Percentiles rank a stretch among this genome's conserved stretches.
These are phyloP conservation scores for Ephestia elutella DNA, from an alignment of 1,140 invertebrate species.

Conservation along the genomic window DNA sequence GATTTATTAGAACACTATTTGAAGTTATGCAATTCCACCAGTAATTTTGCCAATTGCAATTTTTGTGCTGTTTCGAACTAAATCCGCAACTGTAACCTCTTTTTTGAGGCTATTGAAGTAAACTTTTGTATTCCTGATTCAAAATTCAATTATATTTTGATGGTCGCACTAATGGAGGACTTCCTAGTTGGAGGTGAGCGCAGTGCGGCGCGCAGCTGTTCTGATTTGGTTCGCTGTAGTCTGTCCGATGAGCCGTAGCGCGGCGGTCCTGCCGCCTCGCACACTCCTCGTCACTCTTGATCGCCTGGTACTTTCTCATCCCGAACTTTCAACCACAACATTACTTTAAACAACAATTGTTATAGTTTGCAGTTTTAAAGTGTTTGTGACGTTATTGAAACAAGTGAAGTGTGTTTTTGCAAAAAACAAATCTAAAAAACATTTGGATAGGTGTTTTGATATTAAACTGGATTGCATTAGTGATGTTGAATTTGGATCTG, in stretches of 20 bases:
- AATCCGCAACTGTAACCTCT: neutral
- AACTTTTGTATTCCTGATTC: neutral
- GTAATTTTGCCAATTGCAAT: neutral
- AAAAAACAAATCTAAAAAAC: neutral
- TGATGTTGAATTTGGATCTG: slow-evolving; percentile 38
- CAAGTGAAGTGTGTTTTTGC: slow-evolving; percentile 4
- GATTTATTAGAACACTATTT: neutral
- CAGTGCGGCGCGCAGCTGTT: slow-evolving; percentile 24
- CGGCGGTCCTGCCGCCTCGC: slow-evolving; percentile 64
- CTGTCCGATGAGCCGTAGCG: slow-evolving; percentile 68
- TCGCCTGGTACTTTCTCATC: slow-evolving; percentile 31
- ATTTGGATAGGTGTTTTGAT: slow-evolving; percentile 9
- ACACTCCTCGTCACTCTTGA: slow-evolving; percentile 31
- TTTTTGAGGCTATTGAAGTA: neutral
- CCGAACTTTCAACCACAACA: slow-evolving; percentile 10
- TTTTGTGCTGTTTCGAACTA: neutral
- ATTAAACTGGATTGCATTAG: neutral
- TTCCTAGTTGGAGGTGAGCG: slow-evolving; percentile 42
- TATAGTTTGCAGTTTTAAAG: neutral
- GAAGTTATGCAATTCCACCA: neutral
- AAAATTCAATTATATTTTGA: slow-evolving; percentile 8
- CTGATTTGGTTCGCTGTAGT: slow-evolving; percentile 38
- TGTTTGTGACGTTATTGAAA: neutral
- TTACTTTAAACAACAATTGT: neutral
- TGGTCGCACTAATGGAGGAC: slow-evolving; percentile 33